phyloP scores from a whole-genome alignment of 92 coral and sea anemone genomes.

The Umimayanthus kanabou region DNA sequence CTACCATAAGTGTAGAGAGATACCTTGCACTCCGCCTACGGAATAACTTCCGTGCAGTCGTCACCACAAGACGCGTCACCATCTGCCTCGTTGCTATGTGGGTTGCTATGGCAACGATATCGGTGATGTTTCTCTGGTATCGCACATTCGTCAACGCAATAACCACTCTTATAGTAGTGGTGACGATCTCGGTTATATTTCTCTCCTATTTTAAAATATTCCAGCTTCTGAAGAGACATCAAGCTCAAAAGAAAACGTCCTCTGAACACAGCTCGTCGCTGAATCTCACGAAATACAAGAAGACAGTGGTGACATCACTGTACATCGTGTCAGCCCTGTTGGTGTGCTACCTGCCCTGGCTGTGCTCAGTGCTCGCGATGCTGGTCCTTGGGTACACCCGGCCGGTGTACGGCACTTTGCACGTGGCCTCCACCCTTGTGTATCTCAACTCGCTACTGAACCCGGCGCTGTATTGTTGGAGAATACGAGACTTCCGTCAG shows the following conservation, averaged over 20 bases:
- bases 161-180: constrained; percentile 11
- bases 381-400: constrained; percentile 23
- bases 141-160: not conserved
- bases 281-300: constrained; percentile 11
- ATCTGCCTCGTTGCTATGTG: constrained; percentile 29
- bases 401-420: constrained; percentile 20
- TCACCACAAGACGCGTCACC: constrained; percentile 34
- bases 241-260: not conserved
- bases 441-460: constrained; percentile 34
- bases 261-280: constrained; percentile 4
- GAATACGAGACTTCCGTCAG: constrained; percentile 29
- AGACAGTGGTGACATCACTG: constrained; percentile 33
- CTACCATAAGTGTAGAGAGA: constrained; percentile 37
- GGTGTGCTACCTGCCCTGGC: constrained; percentile 36
- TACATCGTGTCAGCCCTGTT: constrained; percentile 26
- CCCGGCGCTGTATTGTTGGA: constrained; percentile 33
- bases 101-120: constrained; percentile 20
- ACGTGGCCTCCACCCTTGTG: constrained; percentile 31
- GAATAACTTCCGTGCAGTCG: constrained; percentile 21
- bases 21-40: constrained; percentile 35
- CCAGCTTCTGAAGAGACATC: not conserved
- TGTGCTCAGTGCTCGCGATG: constrained; percentile 31
- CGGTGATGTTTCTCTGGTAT: constrained; percentile 34
- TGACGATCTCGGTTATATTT: constrained; percentile 17
- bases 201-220: constrained; percentile 26